These are phyloP conservation scores for Limnephilus lunatus DNA, from an alignment of 2,888 invertebrate genomes.

Conservation along the genomic window DNA sequence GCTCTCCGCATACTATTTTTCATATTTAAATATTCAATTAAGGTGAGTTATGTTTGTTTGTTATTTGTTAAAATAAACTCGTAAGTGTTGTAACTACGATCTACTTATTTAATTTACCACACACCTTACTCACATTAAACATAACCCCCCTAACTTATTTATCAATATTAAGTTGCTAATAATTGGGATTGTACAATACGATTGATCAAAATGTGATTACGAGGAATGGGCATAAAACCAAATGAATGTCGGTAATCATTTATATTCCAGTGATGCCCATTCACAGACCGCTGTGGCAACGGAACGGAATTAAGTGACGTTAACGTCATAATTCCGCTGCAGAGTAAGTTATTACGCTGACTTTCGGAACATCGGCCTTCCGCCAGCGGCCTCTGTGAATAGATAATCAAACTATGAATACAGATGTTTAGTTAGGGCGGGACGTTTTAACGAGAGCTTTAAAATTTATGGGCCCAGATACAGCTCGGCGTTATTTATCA, in stretches of 20 bases:
- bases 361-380: neutral
- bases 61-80: no score
- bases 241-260: neutral
- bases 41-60: no score
- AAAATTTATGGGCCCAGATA: constrained; percentile 62
- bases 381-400: constrained; percentile 57
- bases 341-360: constrained; percentile 31
- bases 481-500: constrained; percentile 61
- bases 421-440: constrained; percentile 63
- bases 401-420: constrained; percentile 66
- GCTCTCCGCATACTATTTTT: no score
- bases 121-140: no score
- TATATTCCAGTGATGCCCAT: constrained; percentile 15
- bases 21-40: no score
- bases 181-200: neutral
- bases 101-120: no score
- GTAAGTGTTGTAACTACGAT: no score
- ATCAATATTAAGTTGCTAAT: neutral
- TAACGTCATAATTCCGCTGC: constrained; percentile 35
- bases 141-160: no score
- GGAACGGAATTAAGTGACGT: constrained; percentile 4
- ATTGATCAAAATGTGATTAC: neutral
- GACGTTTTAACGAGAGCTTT: constrained; percentile 62
- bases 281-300: neutral
- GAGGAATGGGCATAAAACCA: neutral